Percentiles rank a stretch among this genome's conserved stretches.
Evolutionary conservation across 2,797 vertebrate species (phyloP).

Genomic region (Halcyon smyrnensis): DNA sequence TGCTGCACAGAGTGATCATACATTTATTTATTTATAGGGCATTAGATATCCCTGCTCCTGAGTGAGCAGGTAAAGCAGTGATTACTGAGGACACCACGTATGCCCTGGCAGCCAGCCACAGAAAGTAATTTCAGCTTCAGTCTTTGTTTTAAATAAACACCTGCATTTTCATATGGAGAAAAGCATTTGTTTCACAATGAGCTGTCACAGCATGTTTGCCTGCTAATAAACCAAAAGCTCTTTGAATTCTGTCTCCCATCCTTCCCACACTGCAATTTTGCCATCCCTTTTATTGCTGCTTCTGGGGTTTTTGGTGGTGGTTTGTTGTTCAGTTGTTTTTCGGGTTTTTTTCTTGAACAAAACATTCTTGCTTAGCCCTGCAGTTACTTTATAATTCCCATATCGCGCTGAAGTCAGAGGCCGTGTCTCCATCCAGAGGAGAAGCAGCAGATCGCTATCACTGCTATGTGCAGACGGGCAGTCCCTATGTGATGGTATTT

Average conservation of each 20-base stretch:
- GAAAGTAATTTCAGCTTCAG: conserved; percentile 34
- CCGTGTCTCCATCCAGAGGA: neutral
- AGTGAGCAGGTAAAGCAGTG: neutral
- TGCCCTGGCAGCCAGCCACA: neutral
- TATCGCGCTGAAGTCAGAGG: neutral
- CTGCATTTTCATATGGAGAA: conserved; percentile 52
- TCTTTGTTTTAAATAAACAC: conserved; percentile 49
- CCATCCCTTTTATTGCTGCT: neutral
- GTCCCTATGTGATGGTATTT: neutral
- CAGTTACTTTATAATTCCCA: neutral
- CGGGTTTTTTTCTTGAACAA: neutral
- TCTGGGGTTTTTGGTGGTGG: neutral
- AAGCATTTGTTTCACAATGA: conserved; percentile 50
- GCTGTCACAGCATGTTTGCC: conserved; percentile 50
- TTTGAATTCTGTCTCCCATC: conserved; percentile 36
- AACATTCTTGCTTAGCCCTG: neutral
- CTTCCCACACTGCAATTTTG: conserved; percentile 29
- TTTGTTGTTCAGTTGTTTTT: neutral
- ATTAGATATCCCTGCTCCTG: neutral
- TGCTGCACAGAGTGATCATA: neutral
- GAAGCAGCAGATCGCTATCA: accelerated
- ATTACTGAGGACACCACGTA: neutral
- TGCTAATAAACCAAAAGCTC: conserved; percentile 42
- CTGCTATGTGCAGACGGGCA: neutral
- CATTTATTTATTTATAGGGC: neutral